These are phyloP conservation scores for Caenorhabditis briggsae DNA, from an alignment of 1,140 invertebrate species.

Conservation along the genomic window DNA sequence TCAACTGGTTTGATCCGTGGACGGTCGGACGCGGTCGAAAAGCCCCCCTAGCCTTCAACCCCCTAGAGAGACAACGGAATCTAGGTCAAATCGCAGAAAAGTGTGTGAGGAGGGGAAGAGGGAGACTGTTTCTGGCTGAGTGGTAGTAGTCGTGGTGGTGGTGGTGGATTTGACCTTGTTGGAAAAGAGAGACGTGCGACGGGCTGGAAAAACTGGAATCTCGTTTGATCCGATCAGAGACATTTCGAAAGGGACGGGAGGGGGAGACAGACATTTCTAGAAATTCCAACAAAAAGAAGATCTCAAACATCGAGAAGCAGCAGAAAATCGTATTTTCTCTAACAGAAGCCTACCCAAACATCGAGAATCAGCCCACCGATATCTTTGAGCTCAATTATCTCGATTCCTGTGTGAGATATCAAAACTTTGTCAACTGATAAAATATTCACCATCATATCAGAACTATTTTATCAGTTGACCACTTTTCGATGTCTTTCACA, in stretches of 20 bases:
- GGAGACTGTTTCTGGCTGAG: not conserved
- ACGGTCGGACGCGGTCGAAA: no score
- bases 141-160: not conserved
- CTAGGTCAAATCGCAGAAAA: constrained; percentile 22
- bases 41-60: not conserved
- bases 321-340: no score
- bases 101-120: not conserved
- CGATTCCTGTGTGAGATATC: no score
- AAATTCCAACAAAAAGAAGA: not conserved
- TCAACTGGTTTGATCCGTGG: constrained; percentile 16
- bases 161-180: not conserved
- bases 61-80: not conserved
- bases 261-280: not conserved
- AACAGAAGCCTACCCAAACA: no score
- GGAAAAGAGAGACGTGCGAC: not conserved
- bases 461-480: no score
- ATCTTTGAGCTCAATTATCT: no score
- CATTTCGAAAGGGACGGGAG: not conserved
- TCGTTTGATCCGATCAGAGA: not conserved
- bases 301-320: no score
- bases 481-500: no score
- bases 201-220: not conserved
- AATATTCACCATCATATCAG: no score
- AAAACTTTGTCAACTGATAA: no score
- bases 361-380: no score